Evolutionary conservation across 2,797 vertebrate genomes (phyloP).

Genomic region (Gymnoscopelus microlampas): DNA sequence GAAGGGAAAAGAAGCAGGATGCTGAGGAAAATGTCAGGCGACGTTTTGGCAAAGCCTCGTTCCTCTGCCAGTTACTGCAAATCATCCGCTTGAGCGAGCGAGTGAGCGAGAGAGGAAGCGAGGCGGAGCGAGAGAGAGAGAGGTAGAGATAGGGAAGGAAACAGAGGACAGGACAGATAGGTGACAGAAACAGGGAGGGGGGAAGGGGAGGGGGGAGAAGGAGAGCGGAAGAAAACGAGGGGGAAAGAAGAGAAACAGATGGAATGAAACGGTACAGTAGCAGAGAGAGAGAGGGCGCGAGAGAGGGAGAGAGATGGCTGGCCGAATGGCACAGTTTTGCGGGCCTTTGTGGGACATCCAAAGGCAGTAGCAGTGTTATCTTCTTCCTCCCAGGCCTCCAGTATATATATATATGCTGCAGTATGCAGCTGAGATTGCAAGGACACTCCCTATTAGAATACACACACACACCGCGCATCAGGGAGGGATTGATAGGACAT

Average conservation of each 20-base stretch:
- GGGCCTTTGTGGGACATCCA: conserved; percentile 60
- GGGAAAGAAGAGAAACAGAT: conserved; percentile 29
- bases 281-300: not conserved
- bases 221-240: conserved; percentile 33
- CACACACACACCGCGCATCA: conserved; percentile 16
- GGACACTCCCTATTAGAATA: conserved; percentile 41
- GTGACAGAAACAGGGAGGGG: conserved; percentile 15
- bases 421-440: conserved; percentile 53
- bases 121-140: conserved; percentile 24
- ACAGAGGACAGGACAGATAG: not conserved
- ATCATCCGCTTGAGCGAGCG: conserved; percentile 56
- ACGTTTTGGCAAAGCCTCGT: conserved; percentile 48
- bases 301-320: conserved; percentile 4
- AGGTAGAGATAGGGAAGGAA: conserved; percentile 34
- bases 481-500: not conserved
- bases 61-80: conserved; percentile 52
- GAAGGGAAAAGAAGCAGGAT: conserved; percentile 34
- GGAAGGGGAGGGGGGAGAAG: conserved; percentile 31
- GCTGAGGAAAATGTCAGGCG: conserved; percentile 51
- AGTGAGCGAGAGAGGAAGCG: conserved; percentile 15
- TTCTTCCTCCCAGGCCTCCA: conserved; percentile 49
- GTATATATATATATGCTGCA: conserved; percentile 32
- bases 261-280: too few species aligned
- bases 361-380: conserved; percentile 65
- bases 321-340: conserved; percentile 47